Conservation (phyloP, 2,888 invertebrate genomes). For the Papilio demoleus region DNA sequence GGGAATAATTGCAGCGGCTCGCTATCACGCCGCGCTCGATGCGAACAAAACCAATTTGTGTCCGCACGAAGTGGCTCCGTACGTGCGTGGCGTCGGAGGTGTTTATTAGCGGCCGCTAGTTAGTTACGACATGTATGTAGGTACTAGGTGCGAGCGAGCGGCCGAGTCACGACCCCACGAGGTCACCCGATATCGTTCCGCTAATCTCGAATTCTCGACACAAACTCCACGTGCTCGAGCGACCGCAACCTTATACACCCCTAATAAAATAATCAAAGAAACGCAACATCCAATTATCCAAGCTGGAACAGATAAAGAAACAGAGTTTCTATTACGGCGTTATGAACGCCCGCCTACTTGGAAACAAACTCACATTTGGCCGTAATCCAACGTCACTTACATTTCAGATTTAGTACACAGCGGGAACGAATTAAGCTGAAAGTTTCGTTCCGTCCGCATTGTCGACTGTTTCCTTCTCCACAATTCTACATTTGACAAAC, state of each 20-base stretch:
- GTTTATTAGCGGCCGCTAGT: slow-evolving; percentile 74
- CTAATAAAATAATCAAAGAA: slow-evolving; percentile 59
- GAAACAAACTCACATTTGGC: slow-evolving; percentile 75
- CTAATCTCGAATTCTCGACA: slow-evolving; percentile 67
- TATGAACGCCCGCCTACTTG: slow-evolving; percentile 64
- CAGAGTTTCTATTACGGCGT: slow-evolving; percentile 63
- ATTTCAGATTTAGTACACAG: slow-evolving; percentile 71
- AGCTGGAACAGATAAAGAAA: slow-evolving; percentile 50
- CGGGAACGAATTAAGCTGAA: slow-evolving; percentile 65
- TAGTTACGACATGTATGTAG: slow-evolving; percentile 49
- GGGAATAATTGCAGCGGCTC: slow-evolving; percentile 60
- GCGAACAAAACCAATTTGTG: slow-evolving; percentile 82
- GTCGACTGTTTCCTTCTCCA: slow-evolving; percentile 40
- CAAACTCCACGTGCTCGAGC: slow-evolving; percentile 61
- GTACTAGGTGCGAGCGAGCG: slow-evolving; percentile 48
- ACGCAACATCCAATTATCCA: slow-evolving; percentile 48
- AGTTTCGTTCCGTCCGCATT: slow-evolving; percentile 46
- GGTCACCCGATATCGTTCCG: slow-evolving; percentile 70
- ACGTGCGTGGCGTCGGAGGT: slow-evolving; percentile 78
- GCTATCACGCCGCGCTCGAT: slow-evolving; percentile 70
- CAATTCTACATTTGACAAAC: slow-evolving; percentile 54
- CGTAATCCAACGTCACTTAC: slow-evolving; percentile 74
- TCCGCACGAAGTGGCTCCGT: slow-evolving; percentile 75
- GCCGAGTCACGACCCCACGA: slow-evolving; percentile 60
- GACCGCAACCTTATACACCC: slow-evolving; percentile 52